Evolutionary conservation across 1,140 invertebrate genomes (phyloP), one percentile per base, ranked within the genome.

Genomic region (Macrosteles quadrilineatus): DNA sequence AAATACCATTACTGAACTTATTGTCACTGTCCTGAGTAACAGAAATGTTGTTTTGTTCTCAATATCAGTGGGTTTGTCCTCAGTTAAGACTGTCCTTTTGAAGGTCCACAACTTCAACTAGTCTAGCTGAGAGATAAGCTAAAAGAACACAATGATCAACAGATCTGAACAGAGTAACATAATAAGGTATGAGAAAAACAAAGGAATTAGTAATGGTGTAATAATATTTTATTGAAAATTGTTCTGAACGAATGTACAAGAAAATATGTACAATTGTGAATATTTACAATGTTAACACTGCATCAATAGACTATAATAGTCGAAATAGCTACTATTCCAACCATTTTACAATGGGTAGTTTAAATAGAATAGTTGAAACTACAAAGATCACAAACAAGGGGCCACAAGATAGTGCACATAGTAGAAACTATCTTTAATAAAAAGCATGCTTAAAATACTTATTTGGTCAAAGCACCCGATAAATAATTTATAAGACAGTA

Each of bases 141-240:
- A n/a, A n/a, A n/a, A n/a, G n/a, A n/a, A n/a, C n/a, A n/a, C n/a
- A n/a, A n/a, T n/a, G n/a, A n/a, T n/a, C n/a, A n/a, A n/a, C n/a
- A n/a, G n/a, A n/a, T n/a, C n/a, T n/a, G n/a, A n/a, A n/a, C n/a
- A n/a, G n/a, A n/a, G n/a, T n/a, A n/a, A n/a, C n/a, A n/a, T n/a
- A n/a, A n/a, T n/a, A n/a, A n/a, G n/a, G n/a, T n/a, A n/a, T n/a
- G n/a, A n/a, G n/a, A n/a, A n/a, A n/a, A n/a, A n/a, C n/a, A n/a
- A n/a, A n/a, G n/a, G n/a, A n/a, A 43, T 66, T 43, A 66, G 45
- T 66, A 66, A 66, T 66, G 63, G 63, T 66, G 63, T 66, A 66
- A 66, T 66, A 66, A 66, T 66, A 66, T 66, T 66, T 66, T 66
- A 66, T 66, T 66, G 63, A 66, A 66, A 66, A 66, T 43, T 43